These are phyloP conservation scores for Rhinolophus sinicus DNA, from an alignment of 2,113 vertebrate genomes.

Conservation along the genomic window DNA sequence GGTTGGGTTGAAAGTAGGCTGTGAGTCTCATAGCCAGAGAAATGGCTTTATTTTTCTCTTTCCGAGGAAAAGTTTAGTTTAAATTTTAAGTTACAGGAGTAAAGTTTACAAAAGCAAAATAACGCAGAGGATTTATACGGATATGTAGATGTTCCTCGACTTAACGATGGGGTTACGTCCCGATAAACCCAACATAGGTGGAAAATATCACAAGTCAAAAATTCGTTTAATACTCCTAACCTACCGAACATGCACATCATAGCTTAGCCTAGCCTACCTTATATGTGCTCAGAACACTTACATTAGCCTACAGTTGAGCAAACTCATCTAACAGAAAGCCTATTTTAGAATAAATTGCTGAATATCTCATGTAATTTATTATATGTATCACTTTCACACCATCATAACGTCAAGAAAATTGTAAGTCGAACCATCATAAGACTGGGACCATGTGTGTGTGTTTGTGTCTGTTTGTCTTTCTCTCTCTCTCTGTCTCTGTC, in stretches of 20 bases:
- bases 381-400: not conserved
- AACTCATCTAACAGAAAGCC: not conserved
- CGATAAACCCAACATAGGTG: not conserved
- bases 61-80: constrained; percentile 32
- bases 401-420: not conserved
- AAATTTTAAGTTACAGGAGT: constrained; percentile 28
- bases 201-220: not conserved
- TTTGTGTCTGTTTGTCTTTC: not conserved
- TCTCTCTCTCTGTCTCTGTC: too few species aligned
- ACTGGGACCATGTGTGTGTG: not conserved
- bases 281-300: not conserved
- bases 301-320: not conserved
- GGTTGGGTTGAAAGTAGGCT: not conserved
- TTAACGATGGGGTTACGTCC: not conserved
- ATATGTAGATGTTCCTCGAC: not conserved
- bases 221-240: not conserved
- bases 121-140: not conserved
- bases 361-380: not conserved
- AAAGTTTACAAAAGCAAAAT: constrained; percentile 48
- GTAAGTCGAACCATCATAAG: not conserved
- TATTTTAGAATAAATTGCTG: not conserved
- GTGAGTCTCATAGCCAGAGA: not conserved
- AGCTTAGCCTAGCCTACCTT: not conserved
- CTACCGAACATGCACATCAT: not conserved
- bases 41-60: constrained; percentile 60